Percentiles rank a stretch among this genome's conserved stretches.
Conservation (phyloP, 1,140 invertebrate genomes). For the Acromyrmex heyeri region DNA sequence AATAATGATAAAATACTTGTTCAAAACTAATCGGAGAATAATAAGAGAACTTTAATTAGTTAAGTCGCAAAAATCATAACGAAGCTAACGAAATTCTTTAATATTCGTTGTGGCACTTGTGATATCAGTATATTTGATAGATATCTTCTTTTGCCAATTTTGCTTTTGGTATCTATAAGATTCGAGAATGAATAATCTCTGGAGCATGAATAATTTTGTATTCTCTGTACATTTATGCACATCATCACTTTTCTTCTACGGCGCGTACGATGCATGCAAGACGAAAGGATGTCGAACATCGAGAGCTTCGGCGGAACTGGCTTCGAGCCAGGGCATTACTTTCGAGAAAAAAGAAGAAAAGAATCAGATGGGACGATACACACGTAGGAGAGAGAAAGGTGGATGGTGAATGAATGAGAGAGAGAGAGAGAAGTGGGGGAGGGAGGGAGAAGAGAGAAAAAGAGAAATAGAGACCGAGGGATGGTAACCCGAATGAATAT, state of each 20-base stretch:
- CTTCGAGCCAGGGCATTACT: conserved; percentile 76
- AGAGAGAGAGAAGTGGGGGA: conserved; percentile 14
- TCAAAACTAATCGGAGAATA: background rate
- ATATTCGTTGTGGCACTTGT: background rate
- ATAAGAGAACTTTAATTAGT: background rate
- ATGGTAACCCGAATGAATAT: conserved; percentile 81
- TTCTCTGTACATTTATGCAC: background rate
- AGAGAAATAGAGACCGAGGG: conserved; percentile 49
- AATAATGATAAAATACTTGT: background rate
- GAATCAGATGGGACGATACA: background rate
- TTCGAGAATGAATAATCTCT: background rate
- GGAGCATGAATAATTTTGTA: background rate
- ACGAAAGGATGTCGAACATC: conserved; percentile 49
- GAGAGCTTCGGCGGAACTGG: conserved; percentile 70
- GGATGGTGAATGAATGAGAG: conserved; percentile 14
- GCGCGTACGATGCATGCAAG: background rate
- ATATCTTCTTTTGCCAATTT: background rate
- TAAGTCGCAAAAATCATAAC: background rate
- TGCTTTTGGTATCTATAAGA: background rate
- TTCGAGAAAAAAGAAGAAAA: conserved; percentile 44
- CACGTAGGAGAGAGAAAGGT: conserved; percentile 19
- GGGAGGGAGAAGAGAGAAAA: background rate
- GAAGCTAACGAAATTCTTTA: background rate
- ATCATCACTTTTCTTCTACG: background rate
- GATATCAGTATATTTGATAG: background rate